Evolutionary conservation across 2,888 invertebrate genomes (phyloP), one percentile per base, ranked within the genome.

Genomic region (Aricia artaxerxes): DNA sequence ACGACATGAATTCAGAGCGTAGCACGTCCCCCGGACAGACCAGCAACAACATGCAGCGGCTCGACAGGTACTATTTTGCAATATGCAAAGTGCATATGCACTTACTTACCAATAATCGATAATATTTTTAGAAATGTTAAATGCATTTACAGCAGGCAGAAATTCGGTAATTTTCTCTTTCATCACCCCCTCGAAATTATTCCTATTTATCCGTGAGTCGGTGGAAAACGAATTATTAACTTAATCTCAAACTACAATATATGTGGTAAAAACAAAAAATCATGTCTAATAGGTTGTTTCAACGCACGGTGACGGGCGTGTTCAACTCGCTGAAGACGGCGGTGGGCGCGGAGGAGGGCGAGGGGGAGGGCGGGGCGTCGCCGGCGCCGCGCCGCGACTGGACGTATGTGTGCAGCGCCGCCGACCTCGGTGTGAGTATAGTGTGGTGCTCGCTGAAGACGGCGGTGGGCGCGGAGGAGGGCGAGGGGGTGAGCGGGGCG

Each of bases 271-370:
- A 0, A 24, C 24, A 24, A 24, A 24, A 24, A 24, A 24, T 24
- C 24, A 24, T 24, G 24, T 24, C 24, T 24, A 24, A 24, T 87
- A 95, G 88, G 93, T 73, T 97, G 86, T 95, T 97, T 85, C 96
- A 97, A 0, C 96, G 97, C 86, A 97, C 97, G 0, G 97, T 97
- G 82, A 97, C 97, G 1, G 97, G 97, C 0, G 97, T 97, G 82
- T 96, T 97, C 87, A 97, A 97, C 88, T 97, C 97, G 0, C 94
- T 97, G 75, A 96, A 96, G 88, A 97, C 97, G 38, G 97, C 97
- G 0, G 94, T 94, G 72, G 94, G 94, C 0, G 93, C 89, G 0
- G 93, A 93, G 82, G 92, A 88, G 7, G 85, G 84, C 86, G 94
- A 92, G 88, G 2, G 91, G 90, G 83, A 90, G 87, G 44, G 85